Evolutionary conservation across 92 coral and sea anemone species (phyloP).

Genomic region (Muricea muricata): DNA sequence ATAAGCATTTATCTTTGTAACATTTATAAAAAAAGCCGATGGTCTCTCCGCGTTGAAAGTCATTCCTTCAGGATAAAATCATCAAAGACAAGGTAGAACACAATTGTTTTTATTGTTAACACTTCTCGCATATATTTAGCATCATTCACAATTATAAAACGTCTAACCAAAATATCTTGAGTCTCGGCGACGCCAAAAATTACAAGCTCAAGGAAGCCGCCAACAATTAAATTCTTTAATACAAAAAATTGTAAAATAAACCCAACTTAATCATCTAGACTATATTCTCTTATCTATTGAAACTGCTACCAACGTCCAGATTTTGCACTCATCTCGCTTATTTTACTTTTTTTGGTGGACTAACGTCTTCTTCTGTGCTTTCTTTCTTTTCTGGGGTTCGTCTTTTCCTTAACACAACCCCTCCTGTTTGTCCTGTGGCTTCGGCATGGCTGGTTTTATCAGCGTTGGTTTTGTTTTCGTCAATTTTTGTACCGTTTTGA

Average conservation of each 20-base stretch:
- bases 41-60: not conserved
- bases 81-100: conserved; percentile 25
- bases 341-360: conserved; percentile 76
- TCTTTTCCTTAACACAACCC: conserved; percentile 38
- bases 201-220: conserved; percentile 1
- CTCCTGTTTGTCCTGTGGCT: conserved; percentile 25
- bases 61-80: conserved; percentile 4
- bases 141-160: conserved; percentile 35
- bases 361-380: conserved; percentile 60
- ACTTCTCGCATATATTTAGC: conserved; percentile 26
- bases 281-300: conserved; percentile 26
- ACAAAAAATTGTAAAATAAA: not conserved
- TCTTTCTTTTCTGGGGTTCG: conserved; percentile 50
- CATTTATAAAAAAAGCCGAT: not conserved
- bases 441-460: conserved; percentile 16
- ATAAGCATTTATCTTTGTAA: not conserved
- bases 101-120: conserved; percentile 43
- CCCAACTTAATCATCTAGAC: not conserved
- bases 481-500: conserved; percentile 8
- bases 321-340: conserved; percentile 26
- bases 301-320: not conserved
- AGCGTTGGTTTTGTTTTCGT: not conserved
- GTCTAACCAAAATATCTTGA: conserved; percentile 2
- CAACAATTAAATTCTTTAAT: not conserved
- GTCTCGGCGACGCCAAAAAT: conserved; percentile 24